Conservation (phyloP, 2,113 vertebrate species). For the Percina caprodes region DNA sequence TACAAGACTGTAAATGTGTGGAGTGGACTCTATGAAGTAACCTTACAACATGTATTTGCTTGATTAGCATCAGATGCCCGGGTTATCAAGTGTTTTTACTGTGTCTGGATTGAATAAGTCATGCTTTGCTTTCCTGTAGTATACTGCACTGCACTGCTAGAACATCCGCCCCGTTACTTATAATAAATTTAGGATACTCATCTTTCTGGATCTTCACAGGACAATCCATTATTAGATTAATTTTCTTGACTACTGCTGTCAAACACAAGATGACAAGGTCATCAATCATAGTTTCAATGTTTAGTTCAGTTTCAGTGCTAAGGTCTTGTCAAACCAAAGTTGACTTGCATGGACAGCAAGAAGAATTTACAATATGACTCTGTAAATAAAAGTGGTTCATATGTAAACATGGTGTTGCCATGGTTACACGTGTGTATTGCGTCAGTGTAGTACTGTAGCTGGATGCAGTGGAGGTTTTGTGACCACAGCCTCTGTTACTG, state of each 20-base stretch:
- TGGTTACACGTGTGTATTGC: constrained; percentile 38
- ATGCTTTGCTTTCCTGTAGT: constrained; percentile 29
- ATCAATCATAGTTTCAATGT: constrained; percentile 1
- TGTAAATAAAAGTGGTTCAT: neutral
- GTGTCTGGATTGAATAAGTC: constrained; percentile 29
- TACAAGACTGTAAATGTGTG: neutral
- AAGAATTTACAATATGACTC: constrained; percentile 4
- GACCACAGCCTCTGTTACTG: constrained; percentile 13
- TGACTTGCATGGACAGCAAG: neutral
- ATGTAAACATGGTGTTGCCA: constrained; percentile 55
- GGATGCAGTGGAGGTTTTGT: constrained; percentile 36
- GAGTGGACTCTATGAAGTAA: neutral
- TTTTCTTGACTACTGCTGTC: neutral
- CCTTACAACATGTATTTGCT: neutral
- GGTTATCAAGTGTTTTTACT: neutral
- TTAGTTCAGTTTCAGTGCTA: neutral
- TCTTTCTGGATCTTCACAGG: neutral
- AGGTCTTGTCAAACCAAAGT: constrained; percentile 13
- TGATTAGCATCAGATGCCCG: neutral
- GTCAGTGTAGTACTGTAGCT: constrained; percentile 32
- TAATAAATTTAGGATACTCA: constrained; percentile 9
- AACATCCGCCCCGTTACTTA: neutral
- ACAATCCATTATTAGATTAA: neutral
- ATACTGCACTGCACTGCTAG: neutral
- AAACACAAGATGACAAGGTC: neutral